Evolutionary conservation across 2,113 vertebrate genomes (phyloP), one percentile per base, ranked within the genome.

Genomic region (Cyanoderma ruficeps): DNA sequence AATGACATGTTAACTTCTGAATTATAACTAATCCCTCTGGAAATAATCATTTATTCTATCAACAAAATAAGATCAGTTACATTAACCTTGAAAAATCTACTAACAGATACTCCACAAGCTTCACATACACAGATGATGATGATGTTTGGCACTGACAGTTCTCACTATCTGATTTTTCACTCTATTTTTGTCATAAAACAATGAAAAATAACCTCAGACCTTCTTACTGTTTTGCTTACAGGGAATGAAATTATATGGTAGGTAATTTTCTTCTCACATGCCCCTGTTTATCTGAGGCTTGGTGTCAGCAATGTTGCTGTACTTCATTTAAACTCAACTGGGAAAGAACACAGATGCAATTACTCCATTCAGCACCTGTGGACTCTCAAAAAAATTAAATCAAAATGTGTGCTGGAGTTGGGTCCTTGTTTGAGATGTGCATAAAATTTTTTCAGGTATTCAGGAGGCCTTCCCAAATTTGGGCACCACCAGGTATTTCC

Each of bases 1-100:
- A 90, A 95, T 33, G 72, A 91, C 41, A 20, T 67, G 60, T 96
- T 95, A 94, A 84, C 71, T 92, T 96, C 80, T 67, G 77, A 31
- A 86, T 97, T 97, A 94, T 74, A 94, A 95, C 84, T 81, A 94
- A 81, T 93, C 78, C 69, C 82, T 84, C 80, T 82, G 92, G 87
- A 97, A 97, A 95, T 92, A 80, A 96, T 96, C 2, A 93, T 91
- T 95, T 93, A 93, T 96, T 95, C 95, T 93, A 72, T 90, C 95
- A 96, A 86, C 84, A 53, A 72, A 91, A 82, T 84, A 76, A 64
- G 44, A 95, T 63, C 89, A 87, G 77, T 87, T 81, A 84, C 53
- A 87, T 89, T 94, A 95, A 94, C 89, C 93, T 92, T 90, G 86
- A 68, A 89, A 84, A 60, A 78, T 68, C 76, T 76, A 27, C 75